Percentiles rank a stretch among this genome's conserved stretches.
Conservation (phyloP, 2,113 vertebrate genomes). For the Xiphias gladius region DNA sequence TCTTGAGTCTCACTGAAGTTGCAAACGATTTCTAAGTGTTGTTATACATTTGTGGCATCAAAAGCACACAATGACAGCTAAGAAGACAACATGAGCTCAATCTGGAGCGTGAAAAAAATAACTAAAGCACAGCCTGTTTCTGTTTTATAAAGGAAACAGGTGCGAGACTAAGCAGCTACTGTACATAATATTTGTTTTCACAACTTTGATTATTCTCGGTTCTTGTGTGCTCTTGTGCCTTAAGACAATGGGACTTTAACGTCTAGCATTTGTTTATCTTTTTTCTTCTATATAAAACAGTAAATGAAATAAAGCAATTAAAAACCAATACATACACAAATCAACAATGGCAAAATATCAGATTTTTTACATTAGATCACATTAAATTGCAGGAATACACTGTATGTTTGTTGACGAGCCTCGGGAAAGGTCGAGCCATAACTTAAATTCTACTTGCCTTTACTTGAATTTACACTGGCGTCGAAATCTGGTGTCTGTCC, state of each 20-base stretch:
- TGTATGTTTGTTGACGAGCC: background rate
- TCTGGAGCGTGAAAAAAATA: background rate
- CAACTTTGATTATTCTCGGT: no score
- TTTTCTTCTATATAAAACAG: background rate
- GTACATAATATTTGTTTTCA: background rate
- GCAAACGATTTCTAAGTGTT: constrained; percentile 6
- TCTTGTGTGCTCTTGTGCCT: background rate
- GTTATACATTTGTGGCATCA: background rate
- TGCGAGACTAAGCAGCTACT: background rate
- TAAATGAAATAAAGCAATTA: background rate
- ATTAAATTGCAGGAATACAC: background rate
- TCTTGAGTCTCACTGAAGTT: constrained; percentile 4
- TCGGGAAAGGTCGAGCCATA: background rate
- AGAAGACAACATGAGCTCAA: background rate
- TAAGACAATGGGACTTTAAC: background rate
- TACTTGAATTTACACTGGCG: background rate
- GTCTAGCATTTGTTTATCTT: background rate
- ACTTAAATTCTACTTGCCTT: background rate
- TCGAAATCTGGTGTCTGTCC: background rate
- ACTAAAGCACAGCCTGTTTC: background rate
- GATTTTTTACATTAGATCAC: background rate
- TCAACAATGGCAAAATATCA: background rate
- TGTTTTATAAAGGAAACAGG: background rate
- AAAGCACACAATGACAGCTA: background rate
- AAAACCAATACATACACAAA: background rate